Evolutionary conservation across 2,113 vertebrate species (phyloP), one percentile per base, ranked within the genome.

Genomic region (Menidia beryllina): DNA sequence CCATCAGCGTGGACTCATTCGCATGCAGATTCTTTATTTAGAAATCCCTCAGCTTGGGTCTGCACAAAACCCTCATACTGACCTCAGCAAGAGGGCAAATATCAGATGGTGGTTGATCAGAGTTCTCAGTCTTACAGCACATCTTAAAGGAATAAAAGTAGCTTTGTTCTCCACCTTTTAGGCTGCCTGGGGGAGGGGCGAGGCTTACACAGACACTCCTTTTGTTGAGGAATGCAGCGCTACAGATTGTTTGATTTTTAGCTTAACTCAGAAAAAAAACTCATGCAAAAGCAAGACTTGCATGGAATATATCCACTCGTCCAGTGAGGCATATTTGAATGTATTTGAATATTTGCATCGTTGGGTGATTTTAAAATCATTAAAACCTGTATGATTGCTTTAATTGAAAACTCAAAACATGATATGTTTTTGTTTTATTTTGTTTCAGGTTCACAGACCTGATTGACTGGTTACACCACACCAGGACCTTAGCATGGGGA

Each of bases 141-240:
- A 84, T 83, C 67, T 86, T 45, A 0, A 74, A 86, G 69, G 83
- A 85, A 90, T 86, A 86, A 88, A 60, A 83, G 89, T 80, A 64
- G 19, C 85, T 84, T 88, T 89, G 85, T 89, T 82, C 74, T 57
- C 64, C 78, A 73, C 70, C 72, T 86, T 81, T 67, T 82, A 24
- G 77, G 27, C 56, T 78, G 51, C 68, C 6, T 12, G 65, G 75
- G 73, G 88, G 84, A 83, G 77, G 80, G 81, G 75, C 63, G 27
- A 11, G 25, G 6, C 67, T 57, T 60, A 24, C 80, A 81, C 85
- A 78, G 86, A 87, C 55, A 72, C 59, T 83, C 51, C 19, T 36
- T 82, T 71, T 84, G 85, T 84, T 55, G 50, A 80, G 77, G 72
- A 88, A 88, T 89, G 61, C 76, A 54, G 41, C 50, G 63, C 56